Evolutionary conservation across 92 coral and sea anemone species (phyloP), one percentile per base, ranked within the genome.

Genomic region (Heliopora coerulea): DNA sequence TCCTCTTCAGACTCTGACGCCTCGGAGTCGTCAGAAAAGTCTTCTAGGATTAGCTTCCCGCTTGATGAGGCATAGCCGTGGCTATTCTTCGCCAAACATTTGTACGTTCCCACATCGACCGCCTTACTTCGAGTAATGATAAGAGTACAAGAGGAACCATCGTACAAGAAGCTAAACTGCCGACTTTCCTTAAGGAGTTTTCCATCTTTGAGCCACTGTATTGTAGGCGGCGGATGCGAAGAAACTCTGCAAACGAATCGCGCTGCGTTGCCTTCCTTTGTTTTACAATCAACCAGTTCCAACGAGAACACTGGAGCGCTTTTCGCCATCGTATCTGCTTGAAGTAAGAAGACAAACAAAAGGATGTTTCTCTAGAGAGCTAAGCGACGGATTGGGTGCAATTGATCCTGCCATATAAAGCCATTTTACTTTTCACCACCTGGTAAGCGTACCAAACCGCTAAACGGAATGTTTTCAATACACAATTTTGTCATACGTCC

Each of bases 161-260:
- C 96, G 83, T 95, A 90, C 19, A 95, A 87, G 75, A 95, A 95
- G 29, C 96, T 95, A n/a, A 88, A 83, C 81, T 95, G 99, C 76
- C 91, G 82, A 73, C 99, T 87, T 64, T 95, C 99, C 42, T 83
- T 83, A 62, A 95, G 88, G 1, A 85, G 88, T 41, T 79, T 85
- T 50, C 93, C 89, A 28, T 88, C 96, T 79, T 85, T 87, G 84
- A 78, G 88, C 99, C 99, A 95, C 68, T 95, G 87, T 26, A 95
- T 91, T 59, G 81, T 90, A 31, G 99, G 99, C 80, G 91, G 91
- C 0, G 99, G 99, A 59, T 86, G 88, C 19, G 97, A 89, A 50
- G 87, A 85, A 65, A 95, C 90, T 76, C 89, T 85, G 77, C 99
- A 91, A 62, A 87, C 97, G 46, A 95, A 95, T 75, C 99, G 83